Conservation (phyloP, 2,888 invertebrate genomes). For the Cerastoderma edule region DNA sequence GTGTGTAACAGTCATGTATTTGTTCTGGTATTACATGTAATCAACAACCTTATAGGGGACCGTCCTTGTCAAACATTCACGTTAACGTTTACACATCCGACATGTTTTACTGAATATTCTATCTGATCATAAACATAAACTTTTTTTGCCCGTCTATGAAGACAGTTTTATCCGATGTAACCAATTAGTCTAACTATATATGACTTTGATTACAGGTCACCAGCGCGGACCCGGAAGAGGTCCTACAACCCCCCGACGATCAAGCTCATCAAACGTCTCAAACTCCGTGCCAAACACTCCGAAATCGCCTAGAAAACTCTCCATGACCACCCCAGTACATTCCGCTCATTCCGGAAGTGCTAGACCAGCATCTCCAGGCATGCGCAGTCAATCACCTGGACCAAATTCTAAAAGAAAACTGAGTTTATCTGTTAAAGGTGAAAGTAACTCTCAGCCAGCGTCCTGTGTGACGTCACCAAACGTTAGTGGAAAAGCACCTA, state of each 20-base stretch:
- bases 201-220: slow-evolving; percentile 54
- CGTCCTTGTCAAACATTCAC: too few relatives aligned
- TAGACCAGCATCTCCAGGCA: slow-evolving; percentile 62
- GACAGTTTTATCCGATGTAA: too few relatives aligned
- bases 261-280: slow-evolving; percentile 54
- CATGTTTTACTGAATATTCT: too few relatives aligned
- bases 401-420: slow-evolving; percentile 50
- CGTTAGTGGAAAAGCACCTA: slow-evolving; percentile 15
- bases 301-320: slow-evolving; percentile 61
- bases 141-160: too few relatives aligned
- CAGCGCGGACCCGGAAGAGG: slow-evolving; percentile 42
- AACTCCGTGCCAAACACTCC: slow-evolving; percentile 62
- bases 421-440: slow-evolving; percentile 37
- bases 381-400: slow-evolving; percentile 70
- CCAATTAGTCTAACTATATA: too few relatives aligned
- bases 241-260: slow-evolving; percentile 53
- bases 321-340: slow-evolving; percentile 40
- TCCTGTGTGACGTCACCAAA: slow-evolving; percentile 49
- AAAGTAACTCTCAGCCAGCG: slow-evolving; percentile 47
- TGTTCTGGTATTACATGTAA: too few relatives aligned
- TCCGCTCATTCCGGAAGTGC: slow-evolving; percentile 44
- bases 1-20: too few relatives aligned
- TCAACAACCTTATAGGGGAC: too few relatives aligned
- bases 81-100: too few relatives aligned
- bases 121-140: too few relatives aligned